phyloP scores from a whole-genome alignment of 2,797 vertebrate species.

The Pithecia hirsuta region DNA sequence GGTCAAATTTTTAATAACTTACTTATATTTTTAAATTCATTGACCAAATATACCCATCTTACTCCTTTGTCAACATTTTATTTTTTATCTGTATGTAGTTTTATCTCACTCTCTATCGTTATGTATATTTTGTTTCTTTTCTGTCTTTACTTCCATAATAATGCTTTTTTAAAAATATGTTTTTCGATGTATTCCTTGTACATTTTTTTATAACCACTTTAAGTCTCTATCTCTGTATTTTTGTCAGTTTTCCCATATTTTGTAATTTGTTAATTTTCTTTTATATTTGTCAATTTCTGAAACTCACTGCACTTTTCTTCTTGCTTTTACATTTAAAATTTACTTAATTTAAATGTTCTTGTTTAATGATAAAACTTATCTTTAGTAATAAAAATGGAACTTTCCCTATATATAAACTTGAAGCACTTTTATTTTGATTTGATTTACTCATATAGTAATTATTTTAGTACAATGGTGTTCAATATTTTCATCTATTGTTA shows the following conservation, averaged over 20 bases:
- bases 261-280: background rate
- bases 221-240: background rate
- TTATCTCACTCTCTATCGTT: background rate
- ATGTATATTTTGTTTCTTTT: background rate
- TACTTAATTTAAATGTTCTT: background rate
- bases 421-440: background rate
- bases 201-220: background rate
- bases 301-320: background rate
- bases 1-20: background rate
- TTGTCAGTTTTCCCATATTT: background rate
- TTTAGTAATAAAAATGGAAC: background rate
- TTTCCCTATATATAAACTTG: background rate
- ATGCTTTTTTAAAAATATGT: background rate
- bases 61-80: background rate
- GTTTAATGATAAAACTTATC: background rate
- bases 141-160: background rate
- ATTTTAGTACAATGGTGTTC: background rate
- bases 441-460: background rate
- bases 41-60: background rate
- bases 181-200: background rate
- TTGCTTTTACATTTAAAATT: background rate
- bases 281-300: background rate
- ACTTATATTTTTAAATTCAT: background rate
- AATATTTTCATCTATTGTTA: background rate
- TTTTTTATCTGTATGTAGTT: background rate